phyloP scores from a whole-genome alignment of 2,113 vertebrate species.

The Grammomys surdaster region DNA sequence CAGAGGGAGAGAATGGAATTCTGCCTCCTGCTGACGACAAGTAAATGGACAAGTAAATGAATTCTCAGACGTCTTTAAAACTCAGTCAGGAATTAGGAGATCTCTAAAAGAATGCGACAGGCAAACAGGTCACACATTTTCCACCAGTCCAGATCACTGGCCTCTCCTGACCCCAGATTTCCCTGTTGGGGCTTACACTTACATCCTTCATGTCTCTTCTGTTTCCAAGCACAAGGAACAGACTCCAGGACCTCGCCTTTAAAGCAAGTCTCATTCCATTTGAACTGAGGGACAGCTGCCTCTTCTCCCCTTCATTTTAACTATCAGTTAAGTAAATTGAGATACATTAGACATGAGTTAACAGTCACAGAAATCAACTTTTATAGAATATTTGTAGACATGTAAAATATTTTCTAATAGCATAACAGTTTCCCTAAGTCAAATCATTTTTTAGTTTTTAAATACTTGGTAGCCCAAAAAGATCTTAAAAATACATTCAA shows the following conservation, averaged over 20 bases:
- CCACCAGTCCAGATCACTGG: neutral
- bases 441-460: neutral
- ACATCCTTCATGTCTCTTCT: neutral
- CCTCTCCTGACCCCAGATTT: neutral
- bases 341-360: neutral
- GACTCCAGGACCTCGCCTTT: neutral
- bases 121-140: neutral
- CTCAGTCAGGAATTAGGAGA: neutral
- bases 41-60: neutral
- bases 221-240: neutral
- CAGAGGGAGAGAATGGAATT: neutral
- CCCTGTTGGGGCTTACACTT: neutral
- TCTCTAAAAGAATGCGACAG: accelerated
- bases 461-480: neutral
- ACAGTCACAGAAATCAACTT: constrained; percentile 5
- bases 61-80: constrained; percentile 23
- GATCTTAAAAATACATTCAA: neutral
- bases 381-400: neutral
- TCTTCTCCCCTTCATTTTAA: neutral
- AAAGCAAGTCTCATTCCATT: neutral
- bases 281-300: neutral
- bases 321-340: constrained; percentile 2
- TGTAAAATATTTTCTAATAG: constrained; percentile 20
- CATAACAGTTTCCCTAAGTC: constrained; percentile 5
- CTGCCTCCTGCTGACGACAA: neutral